A percentile compares a stretch with the other conserved stretches of the same genome.
Evolutionary conservation across 2,888 invertebrate species (phyloP).

Genomic region (Allophyes oxyacanthae): DNA sequence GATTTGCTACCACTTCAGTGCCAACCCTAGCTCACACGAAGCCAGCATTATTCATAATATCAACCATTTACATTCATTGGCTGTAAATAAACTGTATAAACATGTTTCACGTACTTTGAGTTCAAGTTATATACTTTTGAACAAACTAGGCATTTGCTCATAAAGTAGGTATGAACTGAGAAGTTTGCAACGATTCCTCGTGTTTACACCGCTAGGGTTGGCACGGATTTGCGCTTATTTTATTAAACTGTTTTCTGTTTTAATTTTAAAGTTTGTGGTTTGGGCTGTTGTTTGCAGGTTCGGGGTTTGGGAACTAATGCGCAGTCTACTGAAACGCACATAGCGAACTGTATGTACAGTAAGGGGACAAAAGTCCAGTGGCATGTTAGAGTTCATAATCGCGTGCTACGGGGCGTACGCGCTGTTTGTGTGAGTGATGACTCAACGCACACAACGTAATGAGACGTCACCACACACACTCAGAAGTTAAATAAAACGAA

Average conservation of each 20-base stretch:
- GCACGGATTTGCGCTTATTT: constrained; percentile 32
- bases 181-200: constrained; percentile 47
- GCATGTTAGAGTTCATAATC: no score
- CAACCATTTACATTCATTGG: constrained; percentile 56
- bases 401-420: no score
- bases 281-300: constrained; percentile 33
- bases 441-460: no score
- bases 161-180: constrained; percentile 45
- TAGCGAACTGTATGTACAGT: not conserved
- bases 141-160: constrained; percentile 54
- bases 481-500: no score
- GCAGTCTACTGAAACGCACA: constrained; percentile 15
- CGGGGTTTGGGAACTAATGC: constrained; percentile 28
- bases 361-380: no score
- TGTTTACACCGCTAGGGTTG: constrained; percentile 47
- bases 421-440: no score
- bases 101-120: constrained; percentile 50
- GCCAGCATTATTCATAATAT: constrained; percentile 44
- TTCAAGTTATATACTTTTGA: constrained; percentile 58
- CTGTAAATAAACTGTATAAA: constrained; percentile 52
- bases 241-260: constrained; percentile 31
- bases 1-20: constrained; percentile 40
- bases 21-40: constrained; percentile 45
- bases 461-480: no score
- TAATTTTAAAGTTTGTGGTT: constrained; percentile 45